phyloP scores from a whole-genome alignment of 2,113 vertebrate genomes.

The Phalacrocorax brasilianus region DNA sequence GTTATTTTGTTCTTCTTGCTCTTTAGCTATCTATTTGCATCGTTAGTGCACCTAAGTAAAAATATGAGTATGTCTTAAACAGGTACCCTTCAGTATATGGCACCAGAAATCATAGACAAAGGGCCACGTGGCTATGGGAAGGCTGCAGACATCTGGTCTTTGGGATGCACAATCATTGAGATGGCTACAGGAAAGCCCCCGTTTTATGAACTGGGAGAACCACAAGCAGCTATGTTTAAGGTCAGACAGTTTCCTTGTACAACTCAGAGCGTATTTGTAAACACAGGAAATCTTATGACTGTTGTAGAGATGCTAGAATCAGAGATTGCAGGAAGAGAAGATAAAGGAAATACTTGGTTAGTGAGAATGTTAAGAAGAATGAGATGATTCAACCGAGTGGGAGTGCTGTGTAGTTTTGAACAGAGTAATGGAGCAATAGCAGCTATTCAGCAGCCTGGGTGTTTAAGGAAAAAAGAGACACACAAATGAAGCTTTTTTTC shows the following conservation, averaged over 20 bases:
- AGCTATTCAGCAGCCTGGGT: not conserved
- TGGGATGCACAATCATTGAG: conserved; percentile 98
- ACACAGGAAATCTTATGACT: not conserved
- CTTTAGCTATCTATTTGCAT: not conserved
- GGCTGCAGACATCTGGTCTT: conserved; percentile 97
- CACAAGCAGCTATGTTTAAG: conserved; percentile 99
- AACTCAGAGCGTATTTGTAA: not conserved
- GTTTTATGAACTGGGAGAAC: conserved; percentile 96
- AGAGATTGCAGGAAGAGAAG: not conserved
- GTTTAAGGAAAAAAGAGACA: not conserved
- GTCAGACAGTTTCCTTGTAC: conserved; percentile 66
- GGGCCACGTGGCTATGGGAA: conserved; percentile 96
- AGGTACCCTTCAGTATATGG: conserved; percentile 99
- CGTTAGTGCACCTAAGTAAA: not conserved
- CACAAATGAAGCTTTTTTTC: not conserved
- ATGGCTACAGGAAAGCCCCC: conserved; percentile 98
- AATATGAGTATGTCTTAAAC: conserved; percentile 23
- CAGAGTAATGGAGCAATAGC: not conserved
- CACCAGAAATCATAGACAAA: conserved; percentile 98
- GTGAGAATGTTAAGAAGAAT: not conserved
- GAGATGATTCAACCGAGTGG: not conserved
- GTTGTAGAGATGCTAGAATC: not conserved
- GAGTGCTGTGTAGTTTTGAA: not conserved
- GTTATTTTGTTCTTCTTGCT: not conserved
- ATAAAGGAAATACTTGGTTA: not conserved